Evolutionary conservation across 1,140 invertebrate species (phyloP).

Genomic region (Sarcophaga peregrina): DNA sequence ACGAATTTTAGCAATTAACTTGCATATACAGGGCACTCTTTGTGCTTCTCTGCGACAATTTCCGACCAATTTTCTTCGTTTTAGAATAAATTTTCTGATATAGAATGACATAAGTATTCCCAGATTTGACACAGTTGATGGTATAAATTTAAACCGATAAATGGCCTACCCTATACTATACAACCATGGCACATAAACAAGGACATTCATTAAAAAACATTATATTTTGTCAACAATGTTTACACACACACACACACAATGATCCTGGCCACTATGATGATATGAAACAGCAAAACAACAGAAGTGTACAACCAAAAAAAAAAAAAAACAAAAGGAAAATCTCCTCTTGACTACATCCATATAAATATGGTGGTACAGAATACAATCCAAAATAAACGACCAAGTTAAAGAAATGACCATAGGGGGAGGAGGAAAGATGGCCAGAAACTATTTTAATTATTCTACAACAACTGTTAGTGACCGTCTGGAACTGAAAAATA

Average conservation of each 20-base stretch:
- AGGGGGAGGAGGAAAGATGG: too few relatives aligned
- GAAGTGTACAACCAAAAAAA: background rate
- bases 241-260: constrained; percentile 4
- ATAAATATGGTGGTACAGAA: too few relatives aligned
- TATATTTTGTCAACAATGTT: constrained; percentile 17
- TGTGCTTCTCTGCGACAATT: too few relatives aligned
- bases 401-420: background rate
- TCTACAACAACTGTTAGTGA: constrained; percentile 40
- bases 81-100: too few relatives aligned
- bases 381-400: background rate
- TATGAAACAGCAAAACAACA: background rate
- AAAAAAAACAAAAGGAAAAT: background rate
- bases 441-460: constrained; percentile 35
- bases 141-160: too few relatives aligned
- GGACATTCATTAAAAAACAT: constrained; percentile 22
- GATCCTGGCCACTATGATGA: background rate
- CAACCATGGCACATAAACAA: background rate
- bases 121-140: too few relatives aligned
- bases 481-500: constrained; percentile 28
- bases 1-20: too few relatives aligned
- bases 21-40: too few relatives aligned
- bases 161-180: too few relatives aligned
- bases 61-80: too few relatives aligned
- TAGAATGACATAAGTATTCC: too few relatives aligned
- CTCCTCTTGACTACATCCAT: too few relatives aligned